Conservation (phyloP, 2,797 vertebrate genomes). For the Pseudochirops cupreus region DNA sequence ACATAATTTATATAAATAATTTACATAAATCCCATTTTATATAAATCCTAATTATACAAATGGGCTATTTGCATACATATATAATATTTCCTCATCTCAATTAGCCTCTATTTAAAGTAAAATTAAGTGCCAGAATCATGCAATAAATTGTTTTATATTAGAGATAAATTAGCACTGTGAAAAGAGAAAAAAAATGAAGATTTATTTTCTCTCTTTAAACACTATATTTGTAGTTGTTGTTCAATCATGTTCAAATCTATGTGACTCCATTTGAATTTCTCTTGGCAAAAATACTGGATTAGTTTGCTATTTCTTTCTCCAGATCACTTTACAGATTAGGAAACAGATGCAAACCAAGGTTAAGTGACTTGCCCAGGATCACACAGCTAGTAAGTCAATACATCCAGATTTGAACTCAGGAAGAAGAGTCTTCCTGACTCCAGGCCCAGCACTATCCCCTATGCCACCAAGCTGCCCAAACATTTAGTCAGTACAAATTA, state of each 20-base stretch:
- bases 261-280: background rate
- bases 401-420: background rate
- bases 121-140: background rate
- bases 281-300: background rate
- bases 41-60: too few species aligned
- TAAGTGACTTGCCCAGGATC: background rate
- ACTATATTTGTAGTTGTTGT: background rate
- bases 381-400: background rate
- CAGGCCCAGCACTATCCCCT: too few species aligned
- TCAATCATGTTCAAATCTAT: background rate
- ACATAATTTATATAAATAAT: too few species aligned
- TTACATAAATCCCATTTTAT: too few species aligned
- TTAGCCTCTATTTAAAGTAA: background rate
- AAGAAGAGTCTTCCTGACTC: background rate
- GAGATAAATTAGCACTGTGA: background rate
- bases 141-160: background rate
- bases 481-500: too few species aligned
- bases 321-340: background rate
- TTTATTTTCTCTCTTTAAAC: background rate
- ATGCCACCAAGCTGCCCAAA: too few species aligned
- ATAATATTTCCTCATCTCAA: background rate
- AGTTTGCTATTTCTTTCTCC: background rate
- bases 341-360: background rate
- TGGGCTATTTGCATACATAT: background rate
- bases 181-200: background rate